Conservation (phyloP, 1,140 invertebrate genomes). For the Pogonomyrmex californicus region DNA sequence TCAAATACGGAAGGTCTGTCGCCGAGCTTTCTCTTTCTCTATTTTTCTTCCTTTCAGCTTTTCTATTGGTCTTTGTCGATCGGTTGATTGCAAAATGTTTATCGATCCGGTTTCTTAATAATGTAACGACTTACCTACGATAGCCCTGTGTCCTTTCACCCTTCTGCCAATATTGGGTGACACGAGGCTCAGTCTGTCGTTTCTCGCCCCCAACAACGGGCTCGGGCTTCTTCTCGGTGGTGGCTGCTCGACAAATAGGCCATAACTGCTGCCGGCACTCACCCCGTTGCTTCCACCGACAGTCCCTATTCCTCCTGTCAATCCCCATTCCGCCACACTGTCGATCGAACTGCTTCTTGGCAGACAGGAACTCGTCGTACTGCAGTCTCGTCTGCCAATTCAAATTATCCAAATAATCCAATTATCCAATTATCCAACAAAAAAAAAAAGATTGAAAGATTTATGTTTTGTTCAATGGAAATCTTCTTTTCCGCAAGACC, state of each 20-base stretch:
- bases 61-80: too few species aligned
- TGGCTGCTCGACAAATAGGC: slow-evolving; percentile 86
- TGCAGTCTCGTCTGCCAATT: slow-evolving; percentile 80
- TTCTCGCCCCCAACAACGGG: slow-evolving; percentile 83
- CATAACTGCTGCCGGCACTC: slow-evolving; percentile 78
- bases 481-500: too few species aligned
- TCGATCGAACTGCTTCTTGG: slow-evolving; percentile 94
- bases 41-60: too few species aligned
- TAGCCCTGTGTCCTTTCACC: slow-evolving; percentile 91
- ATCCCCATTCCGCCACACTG: slow-evolving; percentile 85
- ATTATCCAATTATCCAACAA: neutral
- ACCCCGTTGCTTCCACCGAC: slow-evolving; percentile 74
- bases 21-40: neutral
- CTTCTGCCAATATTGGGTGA: slow-evolving; percentile 91
- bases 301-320: slow-evolving; percentile 78
- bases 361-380: slow-evolving; percentile 80
- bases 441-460: neutral
- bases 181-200: slow-evolving; percentile 89
- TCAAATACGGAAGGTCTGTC: neutral
- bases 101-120: neutral
- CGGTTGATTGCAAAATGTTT: neutral
- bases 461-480: too few species aligned
- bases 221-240: slow-evolving; percentile 85
- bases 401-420: neutral
- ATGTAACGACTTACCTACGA: slow-evolving; percentile 89